Evolutionary conservation across 1,140 invertebrate genomes (phyloP).

Genomic region (Cotesia glomerata): DNA sequence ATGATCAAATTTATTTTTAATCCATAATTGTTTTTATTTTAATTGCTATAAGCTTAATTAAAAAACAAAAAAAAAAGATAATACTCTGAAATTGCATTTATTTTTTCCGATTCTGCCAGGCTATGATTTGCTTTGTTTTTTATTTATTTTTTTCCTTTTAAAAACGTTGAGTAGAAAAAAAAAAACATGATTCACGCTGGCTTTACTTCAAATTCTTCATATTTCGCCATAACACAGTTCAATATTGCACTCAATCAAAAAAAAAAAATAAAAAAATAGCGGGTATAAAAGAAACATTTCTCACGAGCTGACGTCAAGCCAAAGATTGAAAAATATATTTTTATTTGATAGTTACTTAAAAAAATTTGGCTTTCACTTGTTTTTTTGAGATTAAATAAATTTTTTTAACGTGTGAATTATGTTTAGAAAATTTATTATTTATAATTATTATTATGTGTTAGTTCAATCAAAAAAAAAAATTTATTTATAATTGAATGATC

Average conservation of each 20-base stretch:
- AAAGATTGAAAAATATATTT: neutral
- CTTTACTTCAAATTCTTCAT: neutral
- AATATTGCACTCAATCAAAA: neutral
- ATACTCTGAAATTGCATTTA: no score
- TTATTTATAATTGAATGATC: neutral
- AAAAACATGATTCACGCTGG: conserved; percentile 2
- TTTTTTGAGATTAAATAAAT: neutral
- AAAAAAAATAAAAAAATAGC: neutral
- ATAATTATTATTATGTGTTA: neutral
- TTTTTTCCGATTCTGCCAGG: neutral
- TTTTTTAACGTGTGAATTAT: neutral
- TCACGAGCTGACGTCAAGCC: neutral
- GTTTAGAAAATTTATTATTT: neutral
- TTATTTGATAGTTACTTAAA: neutral
- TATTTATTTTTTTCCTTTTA: conserved; percentile 17
- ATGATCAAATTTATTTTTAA: neutral
- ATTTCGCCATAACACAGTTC: neutral
- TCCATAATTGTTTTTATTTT: no score
- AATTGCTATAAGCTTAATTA: no score
- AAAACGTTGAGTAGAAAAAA: neutral
- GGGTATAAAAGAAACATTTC: neutral
- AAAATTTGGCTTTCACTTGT: no score
- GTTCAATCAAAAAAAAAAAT: neutral
- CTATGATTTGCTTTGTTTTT: conserved; percentile 13
- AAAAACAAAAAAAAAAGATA: no score